Conservation (phyloP, 2,113 vertebrate genomes). For the Leucopsar rothschildi region DNA sequence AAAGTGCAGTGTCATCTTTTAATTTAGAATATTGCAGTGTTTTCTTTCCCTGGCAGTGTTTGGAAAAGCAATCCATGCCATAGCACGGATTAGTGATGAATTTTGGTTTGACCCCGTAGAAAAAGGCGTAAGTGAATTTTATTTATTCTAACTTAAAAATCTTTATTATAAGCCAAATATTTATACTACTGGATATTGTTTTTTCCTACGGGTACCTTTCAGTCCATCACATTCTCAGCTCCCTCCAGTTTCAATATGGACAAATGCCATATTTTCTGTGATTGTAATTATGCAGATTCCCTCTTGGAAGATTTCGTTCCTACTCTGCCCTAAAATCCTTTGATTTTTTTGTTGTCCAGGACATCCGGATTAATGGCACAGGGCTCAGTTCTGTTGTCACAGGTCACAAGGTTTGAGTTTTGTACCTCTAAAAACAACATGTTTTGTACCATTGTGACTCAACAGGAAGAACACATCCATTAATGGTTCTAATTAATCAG, state of each 20-base stretch:
- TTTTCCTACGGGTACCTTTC: not conserved
- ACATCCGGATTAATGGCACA: not conserved
- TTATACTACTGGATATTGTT: not conserved
- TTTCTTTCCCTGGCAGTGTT: conserved; percentile 77
- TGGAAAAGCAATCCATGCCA: conserved; percentile 86
- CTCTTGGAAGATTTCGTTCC: not conserved
- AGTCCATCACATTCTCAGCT: not conserved
- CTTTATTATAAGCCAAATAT: not conserved
- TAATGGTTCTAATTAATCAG: conserved; percentile 13
- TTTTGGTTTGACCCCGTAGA: conserved; percentile 88
- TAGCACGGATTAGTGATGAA: conserved; percentile 86
- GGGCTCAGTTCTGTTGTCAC: not conserved
- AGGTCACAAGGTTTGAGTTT: not conserved
- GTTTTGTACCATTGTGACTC: not conserved
- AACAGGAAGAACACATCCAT: conserved; percentile 27
- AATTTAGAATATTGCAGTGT: not conserved
- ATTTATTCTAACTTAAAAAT: not conserved
- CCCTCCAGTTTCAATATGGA: not conserved
- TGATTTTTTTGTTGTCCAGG: not conserved
- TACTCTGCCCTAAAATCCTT: not conserved
- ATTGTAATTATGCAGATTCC: not conserved
- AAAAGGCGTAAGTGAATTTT: conserved; percentile 83
- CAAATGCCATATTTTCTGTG: not conserved
- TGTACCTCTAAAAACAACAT: not conserved
- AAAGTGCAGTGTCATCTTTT: not conserved